Evolutionary conservation across 2,888 invertebrate genomes (phyloP), one percentile per base, ranked within the genome.

Genomic region (Drosophila hamatofila): DNA sequence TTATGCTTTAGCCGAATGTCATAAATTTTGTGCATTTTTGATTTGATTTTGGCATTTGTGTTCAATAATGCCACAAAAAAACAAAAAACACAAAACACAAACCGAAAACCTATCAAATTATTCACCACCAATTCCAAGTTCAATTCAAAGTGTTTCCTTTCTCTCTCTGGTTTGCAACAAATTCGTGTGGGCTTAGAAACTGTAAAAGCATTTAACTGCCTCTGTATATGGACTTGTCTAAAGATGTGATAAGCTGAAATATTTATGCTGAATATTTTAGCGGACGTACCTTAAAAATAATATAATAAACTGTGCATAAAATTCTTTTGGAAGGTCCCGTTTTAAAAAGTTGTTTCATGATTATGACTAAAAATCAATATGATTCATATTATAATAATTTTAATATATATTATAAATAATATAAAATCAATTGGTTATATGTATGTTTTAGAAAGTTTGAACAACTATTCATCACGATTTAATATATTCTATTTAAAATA

Each of bases 31-130:
- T 67, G 67, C 58, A 84, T 84, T 81, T 86, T 75, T 86, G 88
- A 86, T 86, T 88, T 82, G 88, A 86, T 86, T 84, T 83, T 72
- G 78, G 72, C 80, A 75, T 83, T 88, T 76, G 66, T 57, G 74
- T 79, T 85, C 80, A 66, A 81, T 77, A 74, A 69, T 58, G 62
- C 57, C 65, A 64, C 21, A 55, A 62, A 18, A 41, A 14, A 12
- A 35, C 12, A 35, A 12, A 35, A 39, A n/a, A 46, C 62, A 59
- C 25, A 42, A 42, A 48, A 57, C 18, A 35, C 18, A 63, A 51
- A 54, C 12, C n/a, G 25, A 35, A 54, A 35, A 51, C 33, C 33
- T 55, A 39, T 27, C 48, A 51, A 51, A 51, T 46, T 21, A 51
- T 58, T 30, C 21, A 27, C 14, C 49, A 42, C 8, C 23, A 18